Evolutionary conservation across 2,113 vertebrate species (phyloP).

Genomic region (Periophthalmus modestus): DNA sequence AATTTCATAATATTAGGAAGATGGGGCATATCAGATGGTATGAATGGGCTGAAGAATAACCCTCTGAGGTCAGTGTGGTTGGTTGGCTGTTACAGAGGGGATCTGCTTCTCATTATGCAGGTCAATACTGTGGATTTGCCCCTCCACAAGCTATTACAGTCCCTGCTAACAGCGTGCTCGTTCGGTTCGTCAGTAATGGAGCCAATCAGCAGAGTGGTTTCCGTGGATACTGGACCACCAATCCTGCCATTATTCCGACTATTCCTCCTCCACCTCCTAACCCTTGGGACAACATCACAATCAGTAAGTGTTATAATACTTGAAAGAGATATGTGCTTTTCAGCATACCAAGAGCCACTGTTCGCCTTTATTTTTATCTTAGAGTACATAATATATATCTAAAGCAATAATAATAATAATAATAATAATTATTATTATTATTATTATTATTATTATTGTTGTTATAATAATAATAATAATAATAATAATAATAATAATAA

Average conservation of each 20-base stretch:
- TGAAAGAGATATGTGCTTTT: not conserved
- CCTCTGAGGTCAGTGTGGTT: not conserved
- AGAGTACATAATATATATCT: not conserved
- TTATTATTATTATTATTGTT: no score
- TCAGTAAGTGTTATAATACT: conserved; percentile 59
- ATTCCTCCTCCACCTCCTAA: conserved; percentile 55
- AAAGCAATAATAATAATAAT: not conserved
- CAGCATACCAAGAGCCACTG: not conserved
- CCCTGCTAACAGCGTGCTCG: conserved; percentile 45
- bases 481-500: no score
- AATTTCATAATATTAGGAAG: no score
- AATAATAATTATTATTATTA: no score
- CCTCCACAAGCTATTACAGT: conserved; percentile 49
- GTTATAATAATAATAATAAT: no score
- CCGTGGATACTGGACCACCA: conserved; percentile 77
- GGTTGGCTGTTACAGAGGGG: not conserved
- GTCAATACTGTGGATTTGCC: conserved; percentile 68
- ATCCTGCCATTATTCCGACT: conserved; percentile 58
- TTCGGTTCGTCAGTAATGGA: conserved; percentile 74
- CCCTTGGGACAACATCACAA: conserved; percentile 69
- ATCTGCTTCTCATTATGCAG: conserved; percentile 43
- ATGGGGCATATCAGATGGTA: no score
- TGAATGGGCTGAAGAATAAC: no score
- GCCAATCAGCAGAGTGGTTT: conserved; percentile 70
- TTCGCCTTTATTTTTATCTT: not conserved